phyloP scores from a whole-genome alignment of 2,888 invertebrate species.

The Seira ritae region DNA sequence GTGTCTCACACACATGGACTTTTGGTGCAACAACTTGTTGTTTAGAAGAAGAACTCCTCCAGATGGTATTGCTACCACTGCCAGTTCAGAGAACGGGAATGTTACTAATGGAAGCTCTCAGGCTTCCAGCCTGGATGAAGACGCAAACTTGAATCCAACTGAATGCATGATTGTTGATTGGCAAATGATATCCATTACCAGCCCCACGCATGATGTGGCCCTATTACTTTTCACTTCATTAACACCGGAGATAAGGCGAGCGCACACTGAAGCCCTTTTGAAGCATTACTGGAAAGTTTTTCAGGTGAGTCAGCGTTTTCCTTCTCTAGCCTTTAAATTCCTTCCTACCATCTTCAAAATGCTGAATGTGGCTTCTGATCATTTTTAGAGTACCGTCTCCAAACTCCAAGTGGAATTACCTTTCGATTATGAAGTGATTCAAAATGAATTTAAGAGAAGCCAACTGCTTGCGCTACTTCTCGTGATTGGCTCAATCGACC shows the following conservation, averaged over 20 bases:
- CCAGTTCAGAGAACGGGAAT: constrained; percentile 47
- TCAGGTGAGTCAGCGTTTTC: constrained; percentile 45
- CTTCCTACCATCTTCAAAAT: background rate
- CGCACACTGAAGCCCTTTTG: constrained; percentile 68
- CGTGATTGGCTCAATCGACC: constrained; percentile 70
- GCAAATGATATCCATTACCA: constrained; percentile 74
- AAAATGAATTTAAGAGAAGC: constrained; percentile 70
- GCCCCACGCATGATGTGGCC: constrained; percentile 74
- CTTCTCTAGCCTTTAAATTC: background rate
- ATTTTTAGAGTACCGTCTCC: constrained; percentile 58
- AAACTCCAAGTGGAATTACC: constrained; percentile 65
- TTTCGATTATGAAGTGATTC: constrained; percentile 65
- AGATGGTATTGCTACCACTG: constrained; percentile 48
- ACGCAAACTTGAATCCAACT: constrained; percentile 32
- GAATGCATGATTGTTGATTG: constrained; percentile 74
- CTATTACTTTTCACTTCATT: constrained; percentile 73
- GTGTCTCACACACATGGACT: constrained; percentile 71
- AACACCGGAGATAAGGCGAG: constrained; percentile 67
- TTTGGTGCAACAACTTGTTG: constrained; percentile 74
- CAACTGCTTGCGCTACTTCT: constrained; percentile 69
- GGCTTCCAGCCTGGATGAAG: constrained; percentile 41
- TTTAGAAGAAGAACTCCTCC: constrained; percentile 68
- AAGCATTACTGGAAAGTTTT: constrained; percentile 72
- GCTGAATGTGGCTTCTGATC: background rate
- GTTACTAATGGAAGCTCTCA: constrained; percentile 48